These are phyloP conservation scores for Antheraea mylitta DNA, from an alignment of 1,140 invertebrate species.

Conservation along the genomic window DNA sequence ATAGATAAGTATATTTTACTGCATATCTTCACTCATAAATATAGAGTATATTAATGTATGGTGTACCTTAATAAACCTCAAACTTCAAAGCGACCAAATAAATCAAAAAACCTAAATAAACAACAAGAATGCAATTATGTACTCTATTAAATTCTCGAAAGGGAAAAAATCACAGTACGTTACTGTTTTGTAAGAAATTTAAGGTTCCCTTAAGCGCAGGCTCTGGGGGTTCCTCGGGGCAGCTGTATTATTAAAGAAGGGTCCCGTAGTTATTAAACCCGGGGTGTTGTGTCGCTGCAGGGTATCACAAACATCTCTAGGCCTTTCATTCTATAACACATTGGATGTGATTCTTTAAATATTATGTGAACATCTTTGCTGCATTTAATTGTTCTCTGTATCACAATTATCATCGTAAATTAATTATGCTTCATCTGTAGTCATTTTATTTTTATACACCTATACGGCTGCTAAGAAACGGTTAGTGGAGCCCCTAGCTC, in stretches of 20 bases:
- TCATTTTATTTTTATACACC: no score
- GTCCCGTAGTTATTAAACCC: slow-evolving; percentile 56
- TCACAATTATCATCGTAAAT: no score
- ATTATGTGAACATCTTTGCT: not conserved
- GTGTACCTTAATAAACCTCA: not conserved
- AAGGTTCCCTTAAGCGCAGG: slow-evolving; percentile 40
- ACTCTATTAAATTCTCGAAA: slow-evolving; percentile 13
- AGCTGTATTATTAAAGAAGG: slow-evolving; percentile 46
- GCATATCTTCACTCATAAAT: not conserved
- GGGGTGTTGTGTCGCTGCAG: slow-evolving; percentile 42
- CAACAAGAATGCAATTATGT: slow-evolving; percentile 39
- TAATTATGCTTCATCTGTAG: no score
- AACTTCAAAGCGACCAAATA: slow-evolving; percentile 32
- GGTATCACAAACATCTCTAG: slow-evolving; percentile 47
- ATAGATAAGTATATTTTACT: not conserved
- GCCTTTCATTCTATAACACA: slow-evolving; percentile 22
- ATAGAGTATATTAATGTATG: not conserved
- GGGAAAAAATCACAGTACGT: slow-evolving; percentile 33
- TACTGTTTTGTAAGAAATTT: slow-evolving; percentile 29
- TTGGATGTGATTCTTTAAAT: not conserved
- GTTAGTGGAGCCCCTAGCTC: no score
- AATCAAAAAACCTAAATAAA: slow-evolving; percentile 20
- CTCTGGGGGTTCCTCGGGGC: slow-evolving; percentile 40
- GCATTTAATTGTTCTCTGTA: not conserved
- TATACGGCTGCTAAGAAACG: no score